Base-by-base conservation (phyloP, 1,140 invertebrate genomes). In the Solenopsis fugax region DNA sequence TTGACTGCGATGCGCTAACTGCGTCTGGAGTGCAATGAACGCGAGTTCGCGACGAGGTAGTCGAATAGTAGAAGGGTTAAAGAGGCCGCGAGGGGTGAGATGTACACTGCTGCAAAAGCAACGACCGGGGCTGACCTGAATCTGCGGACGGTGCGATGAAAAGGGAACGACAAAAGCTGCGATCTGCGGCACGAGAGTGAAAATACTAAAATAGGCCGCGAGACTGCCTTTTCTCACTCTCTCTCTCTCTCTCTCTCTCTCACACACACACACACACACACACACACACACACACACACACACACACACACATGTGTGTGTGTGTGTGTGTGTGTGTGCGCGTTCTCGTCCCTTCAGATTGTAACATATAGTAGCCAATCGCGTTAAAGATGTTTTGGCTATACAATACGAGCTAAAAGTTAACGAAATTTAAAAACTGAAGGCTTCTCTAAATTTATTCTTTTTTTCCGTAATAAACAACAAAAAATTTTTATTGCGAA, bases 121-220 rank as follows among this genome's bases (percentile, higher is more conserved):
- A 93, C 88, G 91, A 92, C 91, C 92, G 88, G 37, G 58, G 87
- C 88, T 92, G 92, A 93, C 92, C 92, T 92, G 89, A 90, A 93
- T 93, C 81, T 87, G 82, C 85, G 80, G 56, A 56, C 45, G 82
- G 69, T 29, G 82, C 56, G 86, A 91, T 90, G 90, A 92, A 93
- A 92, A 93, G 89, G 75, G 91, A 91, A 85, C 90, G 75, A 86
- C 87, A 88, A 90, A 89, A 80, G 77, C 69, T 71, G 54, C 88
- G 81, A 69, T 82, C 80, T 77, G 56, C 73, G 29, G 48, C 41
- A 52, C 54, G 69, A 85, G 82, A 88, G 80, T 88, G 87, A 89
- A 91, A 92, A 92, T 89, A 91, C 78, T 62, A 87, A 92, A 92
- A 92, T 91, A 92, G 91, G 88, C 88, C 87, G 77, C 48, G n/a